Conservation (phyloP, 2,797 vertebrate species). For the Scolopax rusticola region DNA sequence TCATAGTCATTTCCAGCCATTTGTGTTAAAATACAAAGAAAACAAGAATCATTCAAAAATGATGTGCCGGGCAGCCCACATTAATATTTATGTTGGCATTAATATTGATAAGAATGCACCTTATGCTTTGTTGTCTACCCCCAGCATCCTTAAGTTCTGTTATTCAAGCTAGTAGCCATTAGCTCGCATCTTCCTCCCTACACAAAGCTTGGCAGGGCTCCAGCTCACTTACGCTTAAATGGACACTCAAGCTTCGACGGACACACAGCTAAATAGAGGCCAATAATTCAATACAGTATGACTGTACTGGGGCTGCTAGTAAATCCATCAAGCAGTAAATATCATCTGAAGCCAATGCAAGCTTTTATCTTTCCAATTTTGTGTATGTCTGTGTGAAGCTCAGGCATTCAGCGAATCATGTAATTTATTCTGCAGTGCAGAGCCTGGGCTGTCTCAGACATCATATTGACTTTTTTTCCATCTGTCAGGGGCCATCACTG, state of each 20-base stretch:
- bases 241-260: slow-evolving; percentile 82
- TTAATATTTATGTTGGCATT: slow-evolving; percentile 86
- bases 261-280: slow-evolving; percentile 86
- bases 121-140: slow-evolving; percentile 69
- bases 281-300: slow-evolving; percentile 88
- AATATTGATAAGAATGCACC: slow-evolving; percentile 83
- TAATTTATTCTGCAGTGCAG: slow-evolving; percentile 85
- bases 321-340: slow-evolving; percentile 89
- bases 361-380: slow-evolving; percentile 89
- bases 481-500: slow-evolving; percentile 83
- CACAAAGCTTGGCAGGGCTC: slow-evolving; percentile 80
- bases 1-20: slow-evolving; percentile 66
- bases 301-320: slow-evolving; percentile 84
- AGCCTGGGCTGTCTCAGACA: slow-evolving; percentile 82
- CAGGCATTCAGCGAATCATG: slow-evolving; percentile 84
- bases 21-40: slow-evolving; percentile 79
- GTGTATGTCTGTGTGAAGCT: slow-evolving; percentile 81
- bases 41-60: slow-evolving; percentile 74
- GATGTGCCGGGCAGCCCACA: slow-evolving; percentile 48
- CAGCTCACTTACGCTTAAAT: slow-evolving; percentile 87
- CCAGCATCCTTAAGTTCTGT: slow-evolving; percentile 62
- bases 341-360: slow-evolving; percentile 87
- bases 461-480: slow-evolving; percentile 83
- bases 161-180: slow-evolving; percentile 80
- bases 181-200: slow-evolving; percentile 69